phyloP scores from a whole-genome alignment of 2,797 vertebrate species.

The Novumbra hubbsi region DNA sequence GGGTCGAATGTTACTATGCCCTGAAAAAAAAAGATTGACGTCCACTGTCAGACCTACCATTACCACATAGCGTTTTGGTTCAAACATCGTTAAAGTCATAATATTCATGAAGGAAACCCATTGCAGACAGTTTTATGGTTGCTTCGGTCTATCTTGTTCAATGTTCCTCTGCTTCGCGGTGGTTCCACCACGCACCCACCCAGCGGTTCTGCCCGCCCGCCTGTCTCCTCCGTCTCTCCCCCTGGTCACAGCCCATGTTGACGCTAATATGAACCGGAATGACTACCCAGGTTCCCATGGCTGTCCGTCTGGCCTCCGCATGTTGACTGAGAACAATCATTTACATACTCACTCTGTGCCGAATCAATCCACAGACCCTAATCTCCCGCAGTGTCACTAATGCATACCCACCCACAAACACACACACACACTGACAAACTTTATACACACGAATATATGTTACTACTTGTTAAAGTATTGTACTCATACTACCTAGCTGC shows the following conservation, averaged over 20 bases:
- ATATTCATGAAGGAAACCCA: too few relatives aligned
- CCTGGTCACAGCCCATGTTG: slow-evolving; percentile 48
- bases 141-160: neutral
- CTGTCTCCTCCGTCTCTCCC: neutral
- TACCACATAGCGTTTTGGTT: neutral
- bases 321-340: slow-evolving; percentile 62
- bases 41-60: neutral
- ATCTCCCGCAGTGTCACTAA: neutral
- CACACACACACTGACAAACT: neutral
- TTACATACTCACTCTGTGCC: slow-evolving; percentile 56
- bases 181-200: neutral
- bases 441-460: neutral
- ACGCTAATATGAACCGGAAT: slow-evolving; percentile 64
- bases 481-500: neutral
- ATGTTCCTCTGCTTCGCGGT: neutral
- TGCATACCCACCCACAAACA: neutral
- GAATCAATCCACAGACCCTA: slow-evolving; percentile 53
- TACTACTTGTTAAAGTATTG: neutral
- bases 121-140: too few relatives aligned
- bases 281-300: slow-evolving; percentile 68
- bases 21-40: neutral
- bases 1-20: slow-evolving; percentile 36
- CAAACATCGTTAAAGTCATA: neutral
- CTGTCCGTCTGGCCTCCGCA: slow-evolving; percentile 47
- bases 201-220: slow-evolving; percentile 9